These are phyloP conservation scores for Agelastica alni DNA, from an alignment of 2,888 invertebrate species.

Conservation along the genomic window DNA sequence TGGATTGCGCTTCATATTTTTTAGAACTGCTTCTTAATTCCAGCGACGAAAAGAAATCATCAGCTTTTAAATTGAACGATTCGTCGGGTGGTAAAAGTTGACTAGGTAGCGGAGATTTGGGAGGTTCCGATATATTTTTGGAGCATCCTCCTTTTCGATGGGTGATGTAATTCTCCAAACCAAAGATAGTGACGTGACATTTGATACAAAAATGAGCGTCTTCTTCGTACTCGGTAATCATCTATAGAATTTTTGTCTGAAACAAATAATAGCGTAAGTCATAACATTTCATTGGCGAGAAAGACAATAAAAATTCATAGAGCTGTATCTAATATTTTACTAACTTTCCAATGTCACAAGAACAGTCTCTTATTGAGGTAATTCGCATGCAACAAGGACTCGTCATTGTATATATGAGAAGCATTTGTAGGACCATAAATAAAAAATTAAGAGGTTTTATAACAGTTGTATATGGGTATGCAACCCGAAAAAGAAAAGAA, in stretches of 20 bases:
- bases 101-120: slow-evolving; percentile 49
- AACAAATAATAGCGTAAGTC: too few relatives aligned
- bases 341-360: too few relatives aligned
- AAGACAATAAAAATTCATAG: too few relatives aligned
- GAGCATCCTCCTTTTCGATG: slow-evolving; percentile 78
- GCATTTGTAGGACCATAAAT: slow-evolving; percentile 5
- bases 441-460: slow-evolving; percentile 5
- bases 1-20: slow-evolving; percentile 55
- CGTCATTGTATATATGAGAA: slow-evolving; percentile 1
- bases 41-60: slow-evolving; percentile 84
- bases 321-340: too few relatives aligned
- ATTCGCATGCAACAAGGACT: slow-evolving; percentile 7
- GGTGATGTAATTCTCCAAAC: slow-evolving; percentile 83
- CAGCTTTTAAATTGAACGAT: slow-evolving; percentile 72
- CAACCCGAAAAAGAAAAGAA: background rate
- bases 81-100: slow-evolving; percentile 56
- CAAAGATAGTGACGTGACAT: slow-evolving; percentile 80
- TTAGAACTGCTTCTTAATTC: slow-evolving; percentile 77
- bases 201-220: slow-evolving; percentile 88
- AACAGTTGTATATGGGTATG: slow-evolving; percentile 8
- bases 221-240: slow-evolving; percentile 73
- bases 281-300: too few relatives aligned
- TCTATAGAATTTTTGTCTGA: slow-evolving; percentile 35
- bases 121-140: slow-evolving; percentile 47
- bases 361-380: slow-evolving; percentile 4